Evolutionary conservation across 2,113 vertebrate genomes (phyloP).

Genomic region (Plotosus lineatus): DNA sequence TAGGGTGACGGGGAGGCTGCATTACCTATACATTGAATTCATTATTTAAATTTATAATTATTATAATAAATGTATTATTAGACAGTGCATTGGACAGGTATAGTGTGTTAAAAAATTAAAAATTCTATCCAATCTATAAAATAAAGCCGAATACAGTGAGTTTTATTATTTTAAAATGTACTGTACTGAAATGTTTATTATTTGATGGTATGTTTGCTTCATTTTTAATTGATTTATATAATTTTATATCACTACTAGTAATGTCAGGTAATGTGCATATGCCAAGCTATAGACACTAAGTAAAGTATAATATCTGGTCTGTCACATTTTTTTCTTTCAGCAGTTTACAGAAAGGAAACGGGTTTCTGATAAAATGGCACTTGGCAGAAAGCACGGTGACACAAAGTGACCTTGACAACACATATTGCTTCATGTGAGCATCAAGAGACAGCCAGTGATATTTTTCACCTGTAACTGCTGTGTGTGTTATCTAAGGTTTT

Average conservation of each 20-base stretch:
- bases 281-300: neutral
- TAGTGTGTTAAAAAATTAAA: too few relatives aligned
- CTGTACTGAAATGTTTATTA: too few relatives aligned
- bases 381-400: neutral
- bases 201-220: neutral
- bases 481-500: neutral
- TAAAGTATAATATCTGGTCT: neutral
- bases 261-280: neutral
- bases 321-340: constrained; percentile 7
- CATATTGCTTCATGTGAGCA: neutral
- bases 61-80: too few relatives aligned
- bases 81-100: too few relatives aligned
- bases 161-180: too few relatives aligned
- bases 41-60: too few relatives aligned
- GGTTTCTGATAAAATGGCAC: neutral
- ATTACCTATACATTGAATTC: too few relatives aligned
- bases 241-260: neutral
- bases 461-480: neutral
- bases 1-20: too few relatives aligned
- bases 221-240: neutral
- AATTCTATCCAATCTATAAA: too few relatives aligned
- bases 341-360: neutral
- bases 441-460: neutral
- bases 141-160: too few relatives aligned
- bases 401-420: neutral